Percentiles rank a stretch among this genome's conserved stretches.
These are phyloP conservation scores for Chloroclystis v-ata DNA, from an alignment of 2,888 invertebrate genomes.

Conservation along the genomic window DNA sequence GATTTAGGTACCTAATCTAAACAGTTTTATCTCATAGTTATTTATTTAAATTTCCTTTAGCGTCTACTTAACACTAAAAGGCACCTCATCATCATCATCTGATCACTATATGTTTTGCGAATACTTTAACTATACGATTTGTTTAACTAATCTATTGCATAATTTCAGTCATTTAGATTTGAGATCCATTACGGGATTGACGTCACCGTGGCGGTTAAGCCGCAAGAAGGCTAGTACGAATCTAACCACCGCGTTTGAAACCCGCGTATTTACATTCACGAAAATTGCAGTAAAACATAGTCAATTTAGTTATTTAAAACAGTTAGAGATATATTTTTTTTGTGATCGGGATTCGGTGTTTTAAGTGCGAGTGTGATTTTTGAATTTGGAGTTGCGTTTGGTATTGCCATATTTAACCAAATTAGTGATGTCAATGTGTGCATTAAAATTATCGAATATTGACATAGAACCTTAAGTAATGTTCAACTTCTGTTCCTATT, in stretches of 20 bases:
- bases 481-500: not conserved
- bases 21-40: too few species aligned
- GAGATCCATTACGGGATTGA: slow-evolving; percentile 15
- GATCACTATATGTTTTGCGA: too few species aligned
- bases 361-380: too few species aligned
- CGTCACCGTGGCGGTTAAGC: slow-evolving; percentile 39
- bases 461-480: not conserved
- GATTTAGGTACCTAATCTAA: too few species aligned
- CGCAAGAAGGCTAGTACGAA: slow-evolving; percentile 31
- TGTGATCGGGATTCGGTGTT: too few species aligned
- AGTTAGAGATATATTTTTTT: too few species aligned
- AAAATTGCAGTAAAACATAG: slow-evolving; percentile 6
- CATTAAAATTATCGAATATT: slow-evolving; percentile 6
- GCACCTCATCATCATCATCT: too few species aligned
- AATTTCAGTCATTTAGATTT: slow-evolving; percentile 6
- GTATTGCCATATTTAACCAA: not conserved
- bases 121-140: slow-evolving; percentile 1
- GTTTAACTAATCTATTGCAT: slow-evolving; percentile 5
- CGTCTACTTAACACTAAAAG: too few species aligned
- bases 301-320: too few species aligned
- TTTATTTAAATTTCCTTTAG: too few species aligned
- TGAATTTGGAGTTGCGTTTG: slow-evolving; percentile 10
- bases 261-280: slow-evolving; percentile 10
- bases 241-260: slow-evolving; percentile 17
- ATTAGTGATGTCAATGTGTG: slow-evolving; percentile 17